Percentiles rank a stretch among this genome's conserved stretches.
phyloP scores from a whole-genome alignment of 1,140 invertebrate genomes.

The Bombus superbus region DNA sequence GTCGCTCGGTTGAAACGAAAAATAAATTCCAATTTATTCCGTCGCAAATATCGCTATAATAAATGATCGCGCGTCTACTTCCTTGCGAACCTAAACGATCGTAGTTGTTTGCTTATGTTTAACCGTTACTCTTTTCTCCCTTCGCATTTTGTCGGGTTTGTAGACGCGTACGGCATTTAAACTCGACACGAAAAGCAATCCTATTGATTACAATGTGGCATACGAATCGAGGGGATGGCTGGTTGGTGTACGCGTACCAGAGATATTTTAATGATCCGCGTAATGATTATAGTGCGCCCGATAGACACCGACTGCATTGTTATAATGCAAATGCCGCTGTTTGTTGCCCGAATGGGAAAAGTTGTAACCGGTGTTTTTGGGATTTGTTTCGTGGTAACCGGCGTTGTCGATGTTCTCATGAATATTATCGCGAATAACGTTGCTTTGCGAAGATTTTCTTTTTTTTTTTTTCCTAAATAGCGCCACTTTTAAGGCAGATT shows the following conservation, averaged over 20 bases:
- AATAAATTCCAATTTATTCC: background rate
- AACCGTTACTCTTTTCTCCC: background rate
- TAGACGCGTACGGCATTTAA: constrained; percentile 37
- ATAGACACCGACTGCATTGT: constrained; percentile 44
- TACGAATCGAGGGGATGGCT: constrained; percentile 18
- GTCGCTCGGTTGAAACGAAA: background rate
- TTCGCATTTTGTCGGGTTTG: constrained; percentile 25
- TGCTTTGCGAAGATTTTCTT: background rate
- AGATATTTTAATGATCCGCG: constrained; percentile 58
- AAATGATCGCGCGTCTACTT: background rate
- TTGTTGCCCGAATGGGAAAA: constrained; percentile 36
- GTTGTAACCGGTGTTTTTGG: constrained; percentile 47
- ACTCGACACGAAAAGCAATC: constrained; percentile 42
- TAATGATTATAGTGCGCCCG: constrained; percentile 52
- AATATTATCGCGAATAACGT: background rate
- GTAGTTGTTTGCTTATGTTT: constrained; percentile 21
- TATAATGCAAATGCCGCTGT: constrained; percentile 53
- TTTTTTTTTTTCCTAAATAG: background rate
- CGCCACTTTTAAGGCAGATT: too few species aligned
- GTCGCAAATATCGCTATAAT: background rate
- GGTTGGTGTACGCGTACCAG: constrained; percentile 28
- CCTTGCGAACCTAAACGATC: background rate
- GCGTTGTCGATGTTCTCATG: constrained; percentile 14
- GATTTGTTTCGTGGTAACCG: constrained; percentile 41
- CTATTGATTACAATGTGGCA: constrained; percentile 54